These are phyloP conservation scores for Datnioides undecimradiatus DNA, from an alignment of 2,113 vertebrate species.

Conservation along the genomic window DNA sequence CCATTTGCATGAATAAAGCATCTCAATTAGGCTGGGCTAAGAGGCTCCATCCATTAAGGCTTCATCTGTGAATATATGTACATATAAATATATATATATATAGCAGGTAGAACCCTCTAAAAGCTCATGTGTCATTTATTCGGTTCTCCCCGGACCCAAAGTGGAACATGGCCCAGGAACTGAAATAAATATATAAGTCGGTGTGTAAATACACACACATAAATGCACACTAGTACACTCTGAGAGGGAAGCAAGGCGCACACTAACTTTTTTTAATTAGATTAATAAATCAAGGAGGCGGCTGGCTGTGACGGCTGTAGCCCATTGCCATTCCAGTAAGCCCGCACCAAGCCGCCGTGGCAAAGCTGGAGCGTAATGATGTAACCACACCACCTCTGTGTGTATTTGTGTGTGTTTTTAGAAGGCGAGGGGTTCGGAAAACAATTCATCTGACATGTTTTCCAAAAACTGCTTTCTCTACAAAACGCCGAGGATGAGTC, in stretches of 20 bases:
- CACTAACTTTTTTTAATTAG: slow-evolving; percentile 75
- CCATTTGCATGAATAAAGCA: slow-evolving; percentile 52
- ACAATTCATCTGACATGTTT: slow-evolving; percentile 58
- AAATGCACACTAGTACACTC: background rate
- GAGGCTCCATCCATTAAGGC: slow-evolving; percentile 60
- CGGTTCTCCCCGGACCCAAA: slow-evolving; percentile 38
- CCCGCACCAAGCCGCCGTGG: slow-evolving; percentile 44
- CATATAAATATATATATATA: background rate
- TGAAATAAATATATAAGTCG: slow-evolving; percentile 17
- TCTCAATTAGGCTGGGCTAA: slow-evolving; percentile 64
- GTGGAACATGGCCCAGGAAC: slow-evolving; percentile 40
- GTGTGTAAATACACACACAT: slow-evolving; percentile 36
- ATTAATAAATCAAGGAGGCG: slow-evolving; percentile 74
- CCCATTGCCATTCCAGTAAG: slow-evolving; percentile 37
- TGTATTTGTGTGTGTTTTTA: slow-evolving; percentile 13
- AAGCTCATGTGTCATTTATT: slow-evolving; percentile 69
- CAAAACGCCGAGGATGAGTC: slow-evolving; percentile 55
- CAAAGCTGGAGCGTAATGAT: slow-evolving; percentile 36
- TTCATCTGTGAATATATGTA: background rate
- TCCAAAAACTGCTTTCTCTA: slow-evolving; percentile 66
- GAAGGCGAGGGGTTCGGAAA: slow-evolving; percentile 16
- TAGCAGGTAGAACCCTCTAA: slow-evolving; percentile 19
- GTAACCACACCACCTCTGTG: slow-evolving; percentile 21
- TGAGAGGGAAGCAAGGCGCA: slow-evolving; percentile 21
- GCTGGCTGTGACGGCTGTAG: slow-evolving; percentile 58